Evolutionary conservation across 2,888 invertebrate species (phyloP).

Genomic region (Neoaliturus tenellus): DNA sequence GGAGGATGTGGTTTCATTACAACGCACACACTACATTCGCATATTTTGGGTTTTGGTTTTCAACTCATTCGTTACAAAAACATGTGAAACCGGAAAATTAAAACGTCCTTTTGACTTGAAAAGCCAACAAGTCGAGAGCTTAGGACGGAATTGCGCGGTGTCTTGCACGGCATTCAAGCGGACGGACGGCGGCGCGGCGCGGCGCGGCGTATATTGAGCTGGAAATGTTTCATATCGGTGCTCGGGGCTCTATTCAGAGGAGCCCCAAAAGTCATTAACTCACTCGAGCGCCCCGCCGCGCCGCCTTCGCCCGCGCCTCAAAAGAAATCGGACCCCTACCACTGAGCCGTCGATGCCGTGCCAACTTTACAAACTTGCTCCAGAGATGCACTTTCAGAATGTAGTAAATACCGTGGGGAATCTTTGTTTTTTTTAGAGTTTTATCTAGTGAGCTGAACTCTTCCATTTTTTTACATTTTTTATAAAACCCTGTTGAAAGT

Average conservation of each 20-base stretch:
- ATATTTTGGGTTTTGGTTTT: too few relatives aligned
- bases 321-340: not conserved
- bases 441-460: too few relatives aligned
- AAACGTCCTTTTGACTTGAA: not conserved
- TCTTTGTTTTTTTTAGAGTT: too few relatives aligned
- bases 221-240: not conserved
- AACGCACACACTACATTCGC: too few relatives aligned
- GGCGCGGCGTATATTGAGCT: not conserved
- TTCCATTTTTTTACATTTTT: too few relatives aligned
- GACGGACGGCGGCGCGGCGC: too few relatives aligned
- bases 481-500: too few relatives aligned
- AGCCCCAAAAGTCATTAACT: slow-evolving; percentile 34
- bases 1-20: too few relatives aligned
- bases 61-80: not conserved
- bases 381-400: not conserved
- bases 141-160: not conserved
- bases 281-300: slow-evolving; percentile 27
- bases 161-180: not conserved
- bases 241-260: not conserved
- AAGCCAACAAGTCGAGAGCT: not conserved
- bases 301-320: not conserved
- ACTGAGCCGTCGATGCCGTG: not conserved
- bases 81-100: not conserved
- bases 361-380: not conserved
- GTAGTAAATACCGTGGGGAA: too few relatives aligned